These are phyloP conservation scores for Microctenopoma stevenorrisi DNA, from an alignment of 2,797 vertebrate genomes.

Conservation along the genomic window DNA sequence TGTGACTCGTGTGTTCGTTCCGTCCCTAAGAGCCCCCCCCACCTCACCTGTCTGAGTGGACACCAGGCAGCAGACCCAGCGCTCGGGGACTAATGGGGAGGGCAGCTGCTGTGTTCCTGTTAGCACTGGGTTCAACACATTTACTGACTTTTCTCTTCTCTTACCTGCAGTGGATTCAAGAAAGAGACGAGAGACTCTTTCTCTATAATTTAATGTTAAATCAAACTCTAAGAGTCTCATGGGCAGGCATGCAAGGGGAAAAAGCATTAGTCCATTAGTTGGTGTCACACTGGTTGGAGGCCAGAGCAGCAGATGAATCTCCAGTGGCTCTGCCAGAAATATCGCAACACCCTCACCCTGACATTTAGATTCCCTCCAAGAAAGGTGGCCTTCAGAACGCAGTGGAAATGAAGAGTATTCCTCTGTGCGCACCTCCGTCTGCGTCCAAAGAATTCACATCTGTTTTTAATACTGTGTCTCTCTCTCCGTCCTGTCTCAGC, in stretches of 20 bases:
- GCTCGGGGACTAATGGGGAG: slow-evolving; percentile 28
- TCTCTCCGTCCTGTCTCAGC: slow-evolving; percentile 82
- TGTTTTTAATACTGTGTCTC: slow-evolving; percentile 58
- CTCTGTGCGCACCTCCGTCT: slow-evolving; percentile 61
- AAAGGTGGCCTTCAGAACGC: slow-evolving; percentile 47
- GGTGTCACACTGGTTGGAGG: slow-evolving; percentile 50
- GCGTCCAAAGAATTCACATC: slow-evolving; percentile 56
- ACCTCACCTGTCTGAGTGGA: slow-evolving; percentile 65
- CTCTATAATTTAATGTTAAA: slow-evolving; percentile 5
- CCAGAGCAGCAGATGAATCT: slow-evolving; percentile 68
- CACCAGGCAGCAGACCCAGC: slow-evolving; percentile 26
- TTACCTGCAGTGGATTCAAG: slow-evolving; percentile 19
- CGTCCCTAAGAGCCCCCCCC: slow-evolving; percentile 37
- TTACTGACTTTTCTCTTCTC: slow-evolving; percentile 35
- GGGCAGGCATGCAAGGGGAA: slow-evolving; percentile 35
- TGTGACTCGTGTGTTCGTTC: slow-evolving; percentile 69
- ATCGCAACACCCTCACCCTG: slow-evolving; percentile 59
- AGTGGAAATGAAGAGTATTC: slow-evolving; percentile 56
- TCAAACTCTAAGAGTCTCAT: slow-evolving; percentile 22
- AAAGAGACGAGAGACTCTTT: slow-evolving; percentile 12
- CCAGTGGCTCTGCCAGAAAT: slow-evolving; percentile 65
- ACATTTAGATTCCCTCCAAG: slow-evolving; percentile 67
- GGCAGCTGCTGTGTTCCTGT: slow-evolving; percentile 29
- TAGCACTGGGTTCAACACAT: slow-evolving; percentile 47
- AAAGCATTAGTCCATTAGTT: slow-evolving; percentile 62